Evolutionary conservation across 1,140 invertebrate species (phyloP), one percentile per base, ranked within the genome.

Genomic region (Caerostris darwini): DNA sequence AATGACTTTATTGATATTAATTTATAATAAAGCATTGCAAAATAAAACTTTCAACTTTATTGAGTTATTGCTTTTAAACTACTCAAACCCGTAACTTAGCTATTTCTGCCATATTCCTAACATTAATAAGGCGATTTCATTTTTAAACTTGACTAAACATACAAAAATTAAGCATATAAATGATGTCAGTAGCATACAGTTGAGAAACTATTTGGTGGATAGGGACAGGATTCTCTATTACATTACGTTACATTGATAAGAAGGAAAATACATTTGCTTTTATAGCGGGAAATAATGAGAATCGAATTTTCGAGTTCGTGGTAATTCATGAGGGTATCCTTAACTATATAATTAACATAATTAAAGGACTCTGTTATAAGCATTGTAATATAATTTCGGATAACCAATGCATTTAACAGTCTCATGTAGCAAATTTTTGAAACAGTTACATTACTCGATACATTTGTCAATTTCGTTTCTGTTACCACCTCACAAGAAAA

Each of bases 331-430:
- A 17, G 69, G 56, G 89, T 56, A 90, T 71, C 89, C 17, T 90
- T 90, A 90, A 81, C 61, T 81, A 69, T 17, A 69, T 90, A 90
- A 90, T 90, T 90, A 90, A 81, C 89, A 90, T 90, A 90, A 50
- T 81, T 54, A n/a, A 85, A 57, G 14, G 19, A 61, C 56, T 87
- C 85, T 71, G 61, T 53, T 59, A 64, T 64, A 89, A 53, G 53
- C 34, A 89, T n/a, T 89, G 82, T 17, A 19, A 83, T 83, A 56
- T 17, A 57, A 7, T 83, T 57, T 56, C 14, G 56, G 82, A 57
- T 58, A 83, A 57, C 54, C 56, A 17, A 83, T 50, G 56, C 53
- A 56, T 7, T 64, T 64, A 5, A 34, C 34, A 1, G 34, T 34
- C 34, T 34, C 34, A 34, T 34, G 34, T 34, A 34, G 34, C 34